phyloP scores from a whole-genome alignment of 2,113 vertebrate species.

The Pomatostomus ruficeps region DNA sequence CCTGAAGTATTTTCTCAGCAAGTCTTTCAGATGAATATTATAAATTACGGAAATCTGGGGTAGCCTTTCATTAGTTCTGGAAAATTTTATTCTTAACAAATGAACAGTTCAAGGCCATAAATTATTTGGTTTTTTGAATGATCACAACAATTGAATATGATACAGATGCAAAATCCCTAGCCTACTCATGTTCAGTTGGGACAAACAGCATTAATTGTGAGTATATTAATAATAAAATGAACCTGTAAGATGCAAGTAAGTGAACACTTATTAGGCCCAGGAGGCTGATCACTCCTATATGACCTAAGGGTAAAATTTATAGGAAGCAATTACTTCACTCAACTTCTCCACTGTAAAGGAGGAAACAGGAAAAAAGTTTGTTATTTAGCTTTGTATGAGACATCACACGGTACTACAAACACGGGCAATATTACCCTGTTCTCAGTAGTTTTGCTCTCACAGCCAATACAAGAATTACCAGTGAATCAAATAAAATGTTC shows the following conservation, averaged over 20 bases:
- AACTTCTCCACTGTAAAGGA: background rate
- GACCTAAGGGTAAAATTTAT: background rate
- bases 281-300: background rate
- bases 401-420: background rate
- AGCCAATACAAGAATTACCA: background rate
- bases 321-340: background rate
- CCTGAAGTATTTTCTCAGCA: background rate
- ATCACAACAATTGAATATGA: background rate
- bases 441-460: background rate
- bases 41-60: background rate
- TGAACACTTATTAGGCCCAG: background rate
- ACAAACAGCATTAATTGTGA: background rate
- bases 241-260: background rate
- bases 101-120: background rate
- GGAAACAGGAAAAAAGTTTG: rapidly evolving
- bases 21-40: background rate
- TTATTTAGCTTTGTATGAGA: background rate
- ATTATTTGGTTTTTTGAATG: background rate
- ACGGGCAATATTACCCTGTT: background rate
- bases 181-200: background rate
- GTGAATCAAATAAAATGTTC: background rate
- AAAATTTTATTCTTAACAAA: background rate
- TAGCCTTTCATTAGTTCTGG: background rate
- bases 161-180: background rate
- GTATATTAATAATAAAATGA: background rate